Conservation (phyloP, 1,140 invertebrate species). For the Trigoniulus corallinus region DNA sequence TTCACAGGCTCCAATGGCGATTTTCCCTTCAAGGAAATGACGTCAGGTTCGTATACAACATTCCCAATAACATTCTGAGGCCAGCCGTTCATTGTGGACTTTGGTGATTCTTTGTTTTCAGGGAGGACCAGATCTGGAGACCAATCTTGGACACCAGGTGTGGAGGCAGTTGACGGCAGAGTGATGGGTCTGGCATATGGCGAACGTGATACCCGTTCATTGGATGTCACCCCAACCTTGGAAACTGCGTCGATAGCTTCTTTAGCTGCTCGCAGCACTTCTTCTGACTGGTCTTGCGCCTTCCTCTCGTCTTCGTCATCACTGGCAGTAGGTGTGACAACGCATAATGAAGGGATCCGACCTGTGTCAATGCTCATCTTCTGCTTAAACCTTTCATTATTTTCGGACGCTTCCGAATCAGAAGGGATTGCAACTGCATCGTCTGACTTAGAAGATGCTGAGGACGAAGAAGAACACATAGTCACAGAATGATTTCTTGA, state of each 20-base stretch:
- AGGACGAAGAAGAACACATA: constrained; percentile 9
- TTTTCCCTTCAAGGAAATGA: too few relatives aligned
- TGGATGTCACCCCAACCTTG: too few relatives aligned
- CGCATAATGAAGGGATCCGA: constrained; percentile 79
- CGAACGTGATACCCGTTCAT: not conserved
- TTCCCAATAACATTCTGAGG: too few relatives aligned
- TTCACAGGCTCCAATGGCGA: not conserved
- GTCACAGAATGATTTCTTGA: not conserved
- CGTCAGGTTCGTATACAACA: too few relatives aligned
- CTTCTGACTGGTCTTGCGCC: not conserved
- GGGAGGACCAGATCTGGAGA: too few relatives aligned
- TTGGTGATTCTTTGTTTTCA: too few relatives aligned
- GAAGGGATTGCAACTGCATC: too few relatives aligned
- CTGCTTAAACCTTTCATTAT: constrained; percentile 61
- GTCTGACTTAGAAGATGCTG: constrained; percentile 9
- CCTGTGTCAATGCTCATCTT: constrained; percentile 74
- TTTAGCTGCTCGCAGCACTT: not conserved
- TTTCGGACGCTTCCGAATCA: constrained; percentile 62
- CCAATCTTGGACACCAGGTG: too few relatives aligned
- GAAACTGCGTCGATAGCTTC: not conserved
- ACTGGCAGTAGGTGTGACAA: constrained; percentile 69
- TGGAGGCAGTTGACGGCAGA: not conserved
- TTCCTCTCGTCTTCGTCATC: constrained; percentile 46
- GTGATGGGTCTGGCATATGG: not conserved
- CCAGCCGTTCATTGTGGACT: too few relatives aligned